Evolutionary conservation across 2,113 vertebrate genomes (phyloP).

Genomic region (Sorex fumeus): DNA sequence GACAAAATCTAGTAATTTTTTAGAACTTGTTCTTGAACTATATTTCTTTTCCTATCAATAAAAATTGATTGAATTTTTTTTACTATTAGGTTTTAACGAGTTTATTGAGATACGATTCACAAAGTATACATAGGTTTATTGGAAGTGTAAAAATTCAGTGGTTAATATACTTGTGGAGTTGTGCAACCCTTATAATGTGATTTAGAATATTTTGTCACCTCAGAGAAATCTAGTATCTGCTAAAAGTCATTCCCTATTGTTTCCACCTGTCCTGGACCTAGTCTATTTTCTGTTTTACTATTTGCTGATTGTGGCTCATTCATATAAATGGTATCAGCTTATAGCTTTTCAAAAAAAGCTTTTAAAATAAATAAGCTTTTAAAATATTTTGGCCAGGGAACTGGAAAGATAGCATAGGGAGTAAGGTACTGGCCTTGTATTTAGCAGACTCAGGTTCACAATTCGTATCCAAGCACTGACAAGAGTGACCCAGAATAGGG

Average conservation of each 20-base stretch:
- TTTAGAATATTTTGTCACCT: constrained; percentile 55
- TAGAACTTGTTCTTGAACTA: constrained; percentile 64
- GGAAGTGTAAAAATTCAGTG: constrained; percentile 31
- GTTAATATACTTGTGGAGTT: constrained; percentile 31
- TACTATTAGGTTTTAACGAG: constrained; percentile 46
- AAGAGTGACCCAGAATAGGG: no score
- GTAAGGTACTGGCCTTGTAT: no score
- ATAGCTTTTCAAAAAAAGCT: constrained; percentile 58
- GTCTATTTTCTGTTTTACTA: constrained; percentile 49
- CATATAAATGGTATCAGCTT: constrained; percentile 5
- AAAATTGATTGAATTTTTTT: constrained; percentile 61
- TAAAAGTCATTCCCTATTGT: background rate
- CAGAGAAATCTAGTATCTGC: background rate
- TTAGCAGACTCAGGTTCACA: no score
- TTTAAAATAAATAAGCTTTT: constrained; percentile 62
- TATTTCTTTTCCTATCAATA: constrained; percentile 22
- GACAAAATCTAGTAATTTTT: background rate
- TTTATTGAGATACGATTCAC: constrained; percentile 53
- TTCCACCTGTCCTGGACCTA: background rate
- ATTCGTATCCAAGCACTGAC: no score
- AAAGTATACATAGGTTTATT: background rate
- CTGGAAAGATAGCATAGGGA: no score
- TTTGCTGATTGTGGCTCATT: constrained; percentile 31
- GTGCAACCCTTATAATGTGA: background rate
- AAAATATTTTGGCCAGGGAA: constrained; percentile 39